Base-by-base conservation (phyloP, 2,797 vertebrate genomes). In the Cossypha polioptera region DNA sequence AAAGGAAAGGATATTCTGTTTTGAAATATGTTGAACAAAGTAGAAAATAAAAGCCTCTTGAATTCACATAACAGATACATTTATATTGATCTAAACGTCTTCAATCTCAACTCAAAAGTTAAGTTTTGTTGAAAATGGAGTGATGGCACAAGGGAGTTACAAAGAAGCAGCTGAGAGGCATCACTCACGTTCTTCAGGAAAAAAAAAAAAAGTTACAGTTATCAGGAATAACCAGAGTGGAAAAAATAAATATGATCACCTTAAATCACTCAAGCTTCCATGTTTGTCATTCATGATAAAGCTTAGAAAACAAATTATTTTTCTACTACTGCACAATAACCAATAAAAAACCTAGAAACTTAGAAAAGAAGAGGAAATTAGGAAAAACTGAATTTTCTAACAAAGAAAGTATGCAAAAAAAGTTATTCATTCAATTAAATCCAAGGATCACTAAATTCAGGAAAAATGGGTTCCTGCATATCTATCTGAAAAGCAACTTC, bases 1-100 rank as follows among this genome's bases (percentile, higher is more conserved):
- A 90, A 86, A 88, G 76, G 8, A 63, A 94, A 86, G 69, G 42
- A 92, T 93, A 50, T 58, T 86, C 74, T 40, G 47, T 68, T 90
- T 93, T 84, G 35, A 90, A 88, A 76, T 8, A 22, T 69, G 18
- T 66, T 69, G 40, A 51, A 51, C 59, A 90, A 78, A 94, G 69
- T 7, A 81, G 43, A 93, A 96, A 90, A 92, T 33, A 51, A 84
- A 90, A 86, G 33, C 3, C 18, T 58, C 47, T 53, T 73, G 20
- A 88, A 72, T 81, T 84, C 47, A 43, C 15, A 10, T 35, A 78
- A 59, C 11, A 51, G 31, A 26, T 62, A 77, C 36, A 36, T 54
- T 92, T 88, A 18, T 28, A 88, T 92, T 86, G 28, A 75, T 69
- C 35, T 66, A 67, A 86, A 78, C 16, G 36, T 81, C 78, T 86